A percentile compares a stretch with the other conserved stretches of the same genome.
Evolutionary conservation across 2,113 vertebrate species (phyloP).

Genomic region (Eidolon helvum): DNA sequence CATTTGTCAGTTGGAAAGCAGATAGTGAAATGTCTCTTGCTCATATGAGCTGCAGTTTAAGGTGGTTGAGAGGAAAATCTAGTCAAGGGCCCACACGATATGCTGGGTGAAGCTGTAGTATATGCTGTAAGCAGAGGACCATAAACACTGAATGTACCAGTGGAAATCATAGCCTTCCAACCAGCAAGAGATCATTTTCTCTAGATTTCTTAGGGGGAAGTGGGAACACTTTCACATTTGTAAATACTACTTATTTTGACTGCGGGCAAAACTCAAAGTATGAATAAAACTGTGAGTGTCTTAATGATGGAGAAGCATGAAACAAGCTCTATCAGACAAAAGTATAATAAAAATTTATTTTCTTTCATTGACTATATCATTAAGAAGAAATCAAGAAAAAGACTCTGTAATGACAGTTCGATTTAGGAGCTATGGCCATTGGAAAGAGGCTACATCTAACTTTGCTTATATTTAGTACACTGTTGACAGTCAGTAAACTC

Average conservation of each 20-base stretch:
- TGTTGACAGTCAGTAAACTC: neutral
- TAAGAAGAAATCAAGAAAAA: constrained; percentile 7
- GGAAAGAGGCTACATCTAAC: neutral
- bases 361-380: neutral
- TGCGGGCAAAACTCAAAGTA: neutral
- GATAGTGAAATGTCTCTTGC: neutral
- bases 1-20: neutral
- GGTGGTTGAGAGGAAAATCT: neutral
- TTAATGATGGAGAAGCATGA: neutral
- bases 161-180: neutral
- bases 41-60: neutral
- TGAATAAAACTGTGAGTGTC: neutral
- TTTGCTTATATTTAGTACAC: neutral
- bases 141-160: neutral
- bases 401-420: neutral
- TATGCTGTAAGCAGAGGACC: neutral
- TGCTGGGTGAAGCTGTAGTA: neutral
- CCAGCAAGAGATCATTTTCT: neutral
- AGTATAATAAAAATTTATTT: neutral
- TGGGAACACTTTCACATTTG: neutral
- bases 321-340: neutral
- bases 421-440: neutral
- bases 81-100: neutral
- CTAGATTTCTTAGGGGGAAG: neutral
- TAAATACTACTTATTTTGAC: neutral